These are phyloP conservation scores for Branchinecta lynchi DNA, from an alignment of 1,140 invertebrate genomes.

Conservation along the genomic window DNA sequence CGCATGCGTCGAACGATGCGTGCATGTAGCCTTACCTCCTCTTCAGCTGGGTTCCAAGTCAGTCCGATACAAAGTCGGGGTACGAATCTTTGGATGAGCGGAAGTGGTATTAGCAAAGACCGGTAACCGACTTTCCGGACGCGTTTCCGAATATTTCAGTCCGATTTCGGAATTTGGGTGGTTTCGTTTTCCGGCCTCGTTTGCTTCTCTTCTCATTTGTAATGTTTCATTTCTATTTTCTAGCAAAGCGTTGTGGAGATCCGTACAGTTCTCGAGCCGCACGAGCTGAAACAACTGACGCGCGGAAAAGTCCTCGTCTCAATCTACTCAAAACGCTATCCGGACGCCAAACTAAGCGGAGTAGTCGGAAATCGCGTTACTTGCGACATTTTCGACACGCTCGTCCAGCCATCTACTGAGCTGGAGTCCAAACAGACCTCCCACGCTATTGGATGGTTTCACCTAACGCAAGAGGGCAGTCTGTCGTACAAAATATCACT, in stretches of 20 bases:
- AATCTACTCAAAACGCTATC: conserved; percentile 45
- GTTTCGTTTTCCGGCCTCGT: conserved; percentile 15
- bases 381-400: conserved; percentile 60
- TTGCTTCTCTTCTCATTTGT: conserved; percentile 24
- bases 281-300: conserved; percentile 50
- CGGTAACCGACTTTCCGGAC: no score
- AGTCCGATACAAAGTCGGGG: no score
- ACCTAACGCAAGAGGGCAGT: conserved; percentile 53
- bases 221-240: conserved; percentile 14
- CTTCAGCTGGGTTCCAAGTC: no score
- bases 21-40: no score
- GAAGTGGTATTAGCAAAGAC: no score
- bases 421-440: conserved; percentile 23
- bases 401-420: conserved; percentile 24
- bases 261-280: conserved; percentile 47
- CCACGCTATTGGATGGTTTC: conserved; percentile 56
- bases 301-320: conserved; percentile 49
- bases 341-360: conserved; percentile 43
- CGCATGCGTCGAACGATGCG: no score
- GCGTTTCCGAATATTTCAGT: conserved; percentile 18
- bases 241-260: conserved; percentile 51
- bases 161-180: conserved; percentile 13
- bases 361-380: conserved; percentile 48
- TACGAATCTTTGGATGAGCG: no score
- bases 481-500: conserved; percentile 53